Evolutionary conservation across 2,113 vertebrate species (phyloP), one percentile per base, ranked within the genome.

Genomic region (Gorsachius goisagi): DNA sequence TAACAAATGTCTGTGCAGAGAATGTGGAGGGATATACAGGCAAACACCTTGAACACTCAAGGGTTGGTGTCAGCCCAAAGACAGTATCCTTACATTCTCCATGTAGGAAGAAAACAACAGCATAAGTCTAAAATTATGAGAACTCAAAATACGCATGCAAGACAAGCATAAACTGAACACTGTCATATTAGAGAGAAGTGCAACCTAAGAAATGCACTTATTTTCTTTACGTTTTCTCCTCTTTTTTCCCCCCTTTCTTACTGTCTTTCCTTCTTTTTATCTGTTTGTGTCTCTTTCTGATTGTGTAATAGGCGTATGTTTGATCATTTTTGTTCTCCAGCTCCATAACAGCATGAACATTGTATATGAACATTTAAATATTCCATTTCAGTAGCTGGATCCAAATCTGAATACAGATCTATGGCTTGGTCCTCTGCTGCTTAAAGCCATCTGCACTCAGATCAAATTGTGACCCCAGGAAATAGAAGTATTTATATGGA

Each of bases 381-480:
- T 83, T 44, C 27, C 39, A 35, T 44, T 72, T 85, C 22, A 55
- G 59, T 73, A 50, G 37, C 0, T 62, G 77, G n/a, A 32, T 74
- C 63, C 79, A 75, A 94, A 91, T 72, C 69, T 55, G 44, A 74
- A 50, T 55, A 41, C 24, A 20, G 56, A 62, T 85, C 88, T 90
- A 7, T 45, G 55, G 47, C 21, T 64, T 88, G 79, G 80, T 50
- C 33, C 32, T 73, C 62, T 93, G 67, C 87, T 91, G 63, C 32
- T 86, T 55, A 64, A 94, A 95, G 82, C 60, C 95, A 82, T 95
- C 93, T 97, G 49, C 24, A 68, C 82, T 96, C 62, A 62, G 41
- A 95, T 96, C 76, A 90, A 95, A 95, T 72, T 66, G 74, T 95
- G 81, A 97, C 73, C 71, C 67, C 16, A 11, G 72, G 68, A 72